These are phyloP conservation scores for Cheilosia impressa DNA, from an alignment of 2,888 invertebrate species.

Conservation along the genomic window DNA sequence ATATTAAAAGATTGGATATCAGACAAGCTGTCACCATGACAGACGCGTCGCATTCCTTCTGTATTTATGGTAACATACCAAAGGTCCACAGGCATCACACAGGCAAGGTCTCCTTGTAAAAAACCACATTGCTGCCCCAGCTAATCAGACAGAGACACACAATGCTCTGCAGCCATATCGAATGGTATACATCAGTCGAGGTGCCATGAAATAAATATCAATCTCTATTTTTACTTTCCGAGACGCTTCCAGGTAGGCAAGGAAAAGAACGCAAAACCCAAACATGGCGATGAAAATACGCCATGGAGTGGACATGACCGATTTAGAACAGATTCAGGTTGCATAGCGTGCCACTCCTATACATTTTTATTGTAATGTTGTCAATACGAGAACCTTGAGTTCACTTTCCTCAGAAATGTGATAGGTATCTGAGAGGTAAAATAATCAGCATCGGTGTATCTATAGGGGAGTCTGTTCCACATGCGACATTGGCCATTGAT, in stretches of 20 bases:
- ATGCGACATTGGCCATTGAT: conserved; percentile 3
- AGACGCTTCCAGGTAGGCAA: conserved; percentile 15
- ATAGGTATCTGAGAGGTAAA: conserved; percentile 26
- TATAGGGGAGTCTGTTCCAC: conserved; percentile 2
- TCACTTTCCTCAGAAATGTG: conserved; percentile 43
- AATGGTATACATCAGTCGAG: conserved; percentile 21
- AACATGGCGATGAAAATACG: conserved; percentile 18
- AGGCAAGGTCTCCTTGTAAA: no score
- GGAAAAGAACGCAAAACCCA: conserved; percentile 19
- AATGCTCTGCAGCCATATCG: not conserved
- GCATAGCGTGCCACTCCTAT: conserved; percentile 26
- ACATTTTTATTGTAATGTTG: conserved; percentile 10
- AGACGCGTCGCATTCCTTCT: conserved; percentile 26
- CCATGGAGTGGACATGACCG: conserved; percentile 14
- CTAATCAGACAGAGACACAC: no score
- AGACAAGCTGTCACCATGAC: conserved; percentile 44
- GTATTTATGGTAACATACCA: not conserved
- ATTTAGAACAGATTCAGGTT: conserved; percentile 11
- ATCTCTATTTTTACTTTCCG: conserved; percentile 30
- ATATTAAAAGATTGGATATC: conserved; percentile 35
- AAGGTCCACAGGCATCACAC: not conserved
- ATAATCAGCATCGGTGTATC: conserved; percentile 6
- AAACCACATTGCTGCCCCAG: no score
- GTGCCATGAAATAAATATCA: conserved; percentile 39
- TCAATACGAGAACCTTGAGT: conserved; percentile 44